These are phyloP conservation scores for Sarcophaga variegata DNA, from an alignment of 2,888 invertebrate species.

Conservation along the genomic window DNA sequence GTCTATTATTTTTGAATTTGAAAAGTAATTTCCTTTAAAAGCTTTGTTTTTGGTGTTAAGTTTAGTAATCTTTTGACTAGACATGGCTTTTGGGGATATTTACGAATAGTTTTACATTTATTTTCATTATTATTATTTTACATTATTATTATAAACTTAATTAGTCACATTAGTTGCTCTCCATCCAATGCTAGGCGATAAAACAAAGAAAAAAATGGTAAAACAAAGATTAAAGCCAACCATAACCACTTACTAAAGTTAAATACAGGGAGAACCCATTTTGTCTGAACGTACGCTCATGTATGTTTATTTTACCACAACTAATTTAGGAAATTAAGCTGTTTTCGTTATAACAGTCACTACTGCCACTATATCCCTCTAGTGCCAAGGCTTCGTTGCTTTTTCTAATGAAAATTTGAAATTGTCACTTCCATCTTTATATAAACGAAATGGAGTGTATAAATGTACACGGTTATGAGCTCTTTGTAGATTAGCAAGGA, in stretches of 20 bases:
- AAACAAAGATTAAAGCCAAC: too few relatives aligned
- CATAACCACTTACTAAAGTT: too few relatives aligned
- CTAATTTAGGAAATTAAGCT: conserved; percentile 33
- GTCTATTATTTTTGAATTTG: too few relatives aligned
- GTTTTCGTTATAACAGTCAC: too few relatives aligned
- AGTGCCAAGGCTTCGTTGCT: too few relatives aligned
- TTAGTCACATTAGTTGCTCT: background rate
- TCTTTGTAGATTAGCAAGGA: background rate
- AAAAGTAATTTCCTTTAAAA: background rate
- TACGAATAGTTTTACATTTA: too few relatives aligned
- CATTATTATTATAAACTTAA: conserved; percentile 6
- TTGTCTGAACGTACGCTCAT: too few relatives aligned
- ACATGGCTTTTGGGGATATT: background rate
- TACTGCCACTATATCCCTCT: too few relatives aligned
- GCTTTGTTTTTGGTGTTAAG: background rate
- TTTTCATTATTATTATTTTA: background rate
- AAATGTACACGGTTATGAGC: too few relatives aligned
- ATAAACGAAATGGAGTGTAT: too few relatives aligned
- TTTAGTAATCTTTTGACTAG: background rate
- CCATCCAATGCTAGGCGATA: background rate
- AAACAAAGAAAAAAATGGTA: too few relatives aligned
- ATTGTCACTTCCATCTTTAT: background rate
- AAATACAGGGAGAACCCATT: too few relatives aligned
- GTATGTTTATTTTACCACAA: background rate
- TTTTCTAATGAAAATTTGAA: background rate